These are phyloP conservation scores for Gallinago paraguaiae DNA, from an alignment of 2,113 vertebrate genomes.

Conservation along the genomic window DNA sequence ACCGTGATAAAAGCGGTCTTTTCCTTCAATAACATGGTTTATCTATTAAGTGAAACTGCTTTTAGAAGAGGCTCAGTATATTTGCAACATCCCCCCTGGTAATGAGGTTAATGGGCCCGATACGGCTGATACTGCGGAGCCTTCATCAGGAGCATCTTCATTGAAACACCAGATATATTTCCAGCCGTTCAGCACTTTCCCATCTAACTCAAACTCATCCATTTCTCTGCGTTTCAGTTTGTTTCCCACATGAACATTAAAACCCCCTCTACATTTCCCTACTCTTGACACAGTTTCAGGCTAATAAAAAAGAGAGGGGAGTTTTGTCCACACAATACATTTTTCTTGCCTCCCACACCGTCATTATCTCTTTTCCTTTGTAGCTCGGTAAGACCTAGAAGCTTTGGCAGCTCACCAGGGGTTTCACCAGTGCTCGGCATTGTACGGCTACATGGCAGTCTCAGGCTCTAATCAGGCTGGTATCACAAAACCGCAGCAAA, in stretches of 20 bases:
- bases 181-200: background rate
- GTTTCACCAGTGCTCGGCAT: background rate
- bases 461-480: background rate
- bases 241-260: background rate
- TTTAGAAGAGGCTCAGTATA: background rate
- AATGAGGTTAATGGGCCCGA: background rate
- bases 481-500: background rate
- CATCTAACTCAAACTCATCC: background rate
- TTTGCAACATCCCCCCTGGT: background rate
- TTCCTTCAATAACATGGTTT: slow-evolving; percentile 40
- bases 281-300: background rate
- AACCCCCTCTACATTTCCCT: background rate
- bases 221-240: background rate
- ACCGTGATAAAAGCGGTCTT: background rate
- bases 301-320: background rate
- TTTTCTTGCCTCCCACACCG: slow-evolving; percentile 11
- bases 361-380: background rate
- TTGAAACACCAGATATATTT: background rate
- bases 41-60: slow-evolving; percentile 20
- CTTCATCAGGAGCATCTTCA: background rate
- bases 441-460: background rate
- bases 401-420: slow-evolving; percentile 1
- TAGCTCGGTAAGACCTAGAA: slow-evolving; percentile 25
- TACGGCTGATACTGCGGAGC: background rate
- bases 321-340: background rate